phyloP scores from a whole-genome alignment of 2,113 vertebrate species.

The mouse (Mus musculus) region DNA sequence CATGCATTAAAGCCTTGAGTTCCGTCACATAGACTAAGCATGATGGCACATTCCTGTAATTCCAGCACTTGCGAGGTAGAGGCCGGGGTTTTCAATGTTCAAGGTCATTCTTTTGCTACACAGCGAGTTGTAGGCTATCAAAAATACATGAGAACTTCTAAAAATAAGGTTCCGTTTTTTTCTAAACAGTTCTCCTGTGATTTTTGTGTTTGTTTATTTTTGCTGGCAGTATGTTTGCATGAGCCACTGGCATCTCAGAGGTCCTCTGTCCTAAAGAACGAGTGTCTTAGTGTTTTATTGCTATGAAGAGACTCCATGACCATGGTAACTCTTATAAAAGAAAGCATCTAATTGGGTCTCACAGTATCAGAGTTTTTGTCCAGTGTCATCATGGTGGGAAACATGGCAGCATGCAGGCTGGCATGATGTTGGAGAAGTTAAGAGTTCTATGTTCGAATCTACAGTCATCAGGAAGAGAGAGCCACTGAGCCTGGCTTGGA shows the following conservation, averaged over 20 bases:
- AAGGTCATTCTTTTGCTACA: background rate
- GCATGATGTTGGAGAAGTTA: background rate
- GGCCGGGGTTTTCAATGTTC: background rate
- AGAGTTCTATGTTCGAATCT: background rate
- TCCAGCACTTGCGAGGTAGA: background rate
- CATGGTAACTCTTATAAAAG: background rate
- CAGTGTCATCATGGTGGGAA: background rate
- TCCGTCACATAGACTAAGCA: background rate
- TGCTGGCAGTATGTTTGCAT: background rate
- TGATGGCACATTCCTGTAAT: background rate
- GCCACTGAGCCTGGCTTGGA: background rate
- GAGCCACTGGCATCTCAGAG: background rate
- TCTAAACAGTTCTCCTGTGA: background rate
- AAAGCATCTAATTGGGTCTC: background rate
- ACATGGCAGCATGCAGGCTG: background rate
- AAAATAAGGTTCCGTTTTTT: background rate
- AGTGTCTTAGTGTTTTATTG: background rate
- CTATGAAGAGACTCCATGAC: background rate
- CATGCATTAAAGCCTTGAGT: background rate
- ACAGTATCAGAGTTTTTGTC: background rate
- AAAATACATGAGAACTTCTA: background rate
- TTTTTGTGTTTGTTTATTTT: background rate
- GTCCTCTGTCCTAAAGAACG: background rate
- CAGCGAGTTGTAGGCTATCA: background rate
- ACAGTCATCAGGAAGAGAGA: background rate